These are phyloP conservation scores for Prionace glauca DNA, from an alignment of 2,797 vertebrate genomes.

Conservation along the genomic window DNA sequence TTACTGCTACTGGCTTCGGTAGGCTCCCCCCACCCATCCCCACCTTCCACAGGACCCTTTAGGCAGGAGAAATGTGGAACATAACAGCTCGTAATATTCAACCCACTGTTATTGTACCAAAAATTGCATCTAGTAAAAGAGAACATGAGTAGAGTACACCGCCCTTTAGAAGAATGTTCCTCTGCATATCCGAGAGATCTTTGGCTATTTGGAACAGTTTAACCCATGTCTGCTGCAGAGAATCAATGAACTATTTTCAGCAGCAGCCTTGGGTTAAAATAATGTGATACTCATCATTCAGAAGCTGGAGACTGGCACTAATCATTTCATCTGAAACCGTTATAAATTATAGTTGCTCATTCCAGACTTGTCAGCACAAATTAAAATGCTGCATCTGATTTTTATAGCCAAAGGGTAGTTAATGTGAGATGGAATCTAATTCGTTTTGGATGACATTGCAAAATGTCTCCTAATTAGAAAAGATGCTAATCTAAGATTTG, in stretches of 20 bases:
- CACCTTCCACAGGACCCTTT: too few relatives aligned
- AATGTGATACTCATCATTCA: background rate
- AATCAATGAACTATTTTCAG: background rate
- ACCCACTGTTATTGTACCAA: background rate
- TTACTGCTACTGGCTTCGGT: too few relatives aligned
- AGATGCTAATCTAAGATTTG: background rate
- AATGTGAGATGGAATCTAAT: background rate
- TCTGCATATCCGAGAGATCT: background rate
- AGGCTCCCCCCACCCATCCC: too few relatives aligned
- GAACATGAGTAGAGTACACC: background rate
- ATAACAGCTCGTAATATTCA: background rate
- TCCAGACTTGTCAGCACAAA: background rate
- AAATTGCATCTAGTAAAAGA: background rate
- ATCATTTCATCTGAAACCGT: constrained; percentile 2
- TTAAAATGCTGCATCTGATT: constrained; percentile 11
- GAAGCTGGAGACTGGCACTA: background rate
- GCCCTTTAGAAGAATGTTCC: background rate
- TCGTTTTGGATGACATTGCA: background rate
- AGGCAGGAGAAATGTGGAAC: too few relatives aligned
- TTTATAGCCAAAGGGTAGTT: background rate
- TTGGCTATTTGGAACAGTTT: background rate
- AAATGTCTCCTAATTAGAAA: background rate
- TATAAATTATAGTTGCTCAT: background rate
- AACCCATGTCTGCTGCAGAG: background rate
- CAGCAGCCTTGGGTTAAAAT: background rate